phyloP scores from a whole-genome alignment of 2,888 invertebrate genomes.

The Ormyrus labotus region DNA sequence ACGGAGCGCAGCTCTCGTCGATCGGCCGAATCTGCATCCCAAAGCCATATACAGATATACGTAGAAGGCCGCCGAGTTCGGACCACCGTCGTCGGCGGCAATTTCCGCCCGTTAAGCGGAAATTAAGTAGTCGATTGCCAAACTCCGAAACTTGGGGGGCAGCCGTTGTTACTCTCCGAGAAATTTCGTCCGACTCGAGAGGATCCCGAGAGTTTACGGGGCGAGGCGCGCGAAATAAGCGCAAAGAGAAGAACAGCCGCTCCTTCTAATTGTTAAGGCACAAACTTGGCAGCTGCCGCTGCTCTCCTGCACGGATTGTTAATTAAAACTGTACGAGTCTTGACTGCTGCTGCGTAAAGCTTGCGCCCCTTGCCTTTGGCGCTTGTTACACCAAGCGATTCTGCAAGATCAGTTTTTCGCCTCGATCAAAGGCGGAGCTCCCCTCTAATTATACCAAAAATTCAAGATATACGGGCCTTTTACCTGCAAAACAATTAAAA shows the following conservation, averaged over 20 bases:
- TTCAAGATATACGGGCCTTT: too few species aligned
- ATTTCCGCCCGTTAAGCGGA: constrained; percentile 48
- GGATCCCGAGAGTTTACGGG: constrained; percentile 1
- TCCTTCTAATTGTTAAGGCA: constrained; percentile 25
- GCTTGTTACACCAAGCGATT: too few species aligned
- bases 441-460: too few species aligned
- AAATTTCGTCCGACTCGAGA: constrained; percentile 19
- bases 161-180: background rate
- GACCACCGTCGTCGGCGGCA: background rate
- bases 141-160: constrained; percentile 31
- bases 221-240: background rate
- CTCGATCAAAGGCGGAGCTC: too few species aligned
- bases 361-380: too few species aligned
- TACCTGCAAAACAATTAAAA: too few species aligned
- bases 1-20: too few species aligned
- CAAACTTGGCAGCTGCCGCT: constrained; percentile 6
- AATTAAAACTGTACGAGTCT: constrained; percentile 17
- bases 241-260: background rate
- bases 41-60: background rate
- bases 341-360: background rate
- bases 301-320: constrained; percentile 9
- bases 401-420: too few species aligned
- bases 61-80: background rate
- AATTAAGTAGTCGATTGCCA: constrained; percentile 47
- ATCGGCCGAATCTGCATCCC: too few species aligned